Conservation (phyloP, 1,140 invertebrate species). For the Euschistus heros region DNA sequence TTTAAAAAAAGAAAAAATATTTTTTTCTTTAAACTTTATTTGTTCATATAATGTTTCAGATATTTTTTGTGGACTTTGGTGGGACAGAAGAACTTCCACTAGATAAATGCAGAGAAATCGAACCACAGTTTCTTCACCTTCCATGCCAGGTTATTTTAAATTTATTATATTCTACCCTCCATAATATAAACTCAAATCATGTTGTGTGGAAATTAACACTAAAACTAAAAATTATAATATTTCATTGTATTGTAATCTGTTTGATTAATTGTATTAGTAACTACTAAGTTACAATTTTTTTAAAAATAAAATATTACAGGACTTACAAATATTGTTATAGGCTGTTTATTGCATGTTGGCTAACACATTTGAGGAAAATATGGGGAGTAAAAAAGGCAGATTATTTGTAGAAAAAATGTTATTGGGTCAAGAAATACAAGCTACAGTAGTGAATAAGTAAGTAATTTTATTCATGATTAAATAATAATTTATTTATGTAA, state of each 20-base stretch:
- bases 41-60: not conserved
- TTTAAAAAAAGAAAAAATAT: too few species aligned
- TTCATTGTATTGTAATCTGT: not conserved
- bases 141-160: not conserved
- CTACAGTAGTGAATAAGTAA: not conserved
- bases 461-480: not conserved
- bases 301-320: not conserved
- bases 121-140: not conserved
- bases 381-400: not conserved
- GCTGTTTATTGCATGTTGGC: not conserved
- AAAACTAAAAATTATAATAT: not conserved
- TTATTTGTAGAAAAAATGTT: not conserved
- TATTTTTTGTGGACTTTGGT: constrained; percentile 5
- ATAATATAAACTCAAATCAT: not conserved
- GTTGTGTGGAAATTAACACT: not conserved
- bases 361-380: not conserved
- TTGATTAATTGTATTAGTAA: not conserved
- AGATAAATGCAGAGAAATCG: not conserved
- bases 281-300: not conserved
- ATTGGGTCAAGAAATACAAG: not conserved
- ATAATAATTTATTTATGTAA: too few species aligned
- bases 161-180: not conserved
- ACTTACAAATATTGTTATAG: not conserved
- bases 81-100: not conserved
- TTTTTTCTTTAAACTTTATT: too few species aligned